Evolutionary conservation across 2,797 vertebrate genomes (phyloP).

Genomic region (Rhabdophis nuchalis): DNA sequence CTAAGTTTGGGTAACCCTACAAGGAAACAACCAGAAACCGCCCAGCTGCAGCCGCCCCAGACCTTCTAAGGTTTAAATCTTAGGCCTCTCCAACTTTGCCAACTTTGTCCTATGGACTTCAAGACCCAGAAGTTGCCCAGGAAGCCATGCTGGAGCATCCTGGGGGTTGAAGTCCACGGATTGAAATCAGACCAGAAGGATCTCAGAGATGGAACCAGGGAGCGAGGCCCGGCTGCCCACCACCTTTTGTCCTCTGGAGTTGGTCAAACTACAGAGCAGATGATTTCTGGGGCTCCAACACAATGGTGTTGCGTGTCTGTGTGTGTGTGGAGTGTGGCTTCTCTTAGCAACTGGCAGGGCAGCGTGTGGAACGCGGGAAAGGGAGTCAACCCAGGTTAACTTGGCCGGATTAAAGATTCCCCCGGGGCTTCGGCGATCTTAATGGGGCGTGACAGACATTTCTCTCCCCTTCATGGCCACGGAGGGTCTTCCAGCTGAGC

Average conservation of each 20-base stretch:
- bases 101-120: background rate
- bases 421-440: background rate
- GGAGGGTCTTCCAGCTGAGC: background rate
- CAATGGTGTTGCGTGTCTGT: background rate
- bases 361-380: background rate
- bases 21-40: no score
- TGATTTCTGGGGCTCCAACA: background rate
- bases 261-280: background rate
- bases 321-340: background rate
- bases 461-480: background rate
- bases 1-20: no score
- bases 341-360: background rate
- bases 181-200: background rate
- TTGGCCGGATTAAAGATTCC: background rate
- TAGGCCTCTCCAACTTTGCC: background rate
- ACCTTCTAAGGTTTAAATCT: background rate
- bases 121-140: background rate
- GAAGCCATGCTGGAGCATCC: background rate
- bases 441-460: background rate
- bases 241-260: background rate
- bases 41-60: no score
- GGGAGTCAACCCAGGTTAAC: background rate
- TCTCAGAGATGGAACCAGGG: background rate
- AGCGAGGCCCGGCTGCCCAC: background rate
- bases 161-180: background rate